Evolutionary conservation across 2,888 invertebrate species (phyloP).

Genomic region (Tanytarsus gracilentus): DNA sequence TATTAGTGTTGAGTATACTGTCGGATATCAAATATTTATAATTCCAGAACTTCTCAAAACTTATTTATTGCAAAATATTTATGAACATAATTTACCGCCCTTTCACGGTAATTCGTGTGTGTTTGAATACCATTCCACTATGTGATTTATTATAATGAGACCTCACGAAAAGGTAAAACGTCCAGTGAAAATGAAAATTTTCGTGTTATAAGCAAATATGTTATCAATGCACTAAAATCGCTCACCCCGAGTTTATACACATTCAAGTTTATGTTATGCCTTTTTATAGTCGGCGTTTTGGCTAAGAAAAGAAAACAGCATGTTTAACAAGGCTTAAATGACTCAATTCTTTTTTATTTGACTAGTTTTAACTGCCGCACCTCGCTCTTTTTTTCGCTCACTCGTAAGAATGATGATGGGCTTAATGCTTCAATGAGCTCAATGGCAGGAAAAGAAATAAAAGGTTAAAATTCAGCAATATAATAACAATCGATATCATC

Average conservation of each 20-base stretch:
- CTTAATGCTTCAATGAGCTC: conserved; percentile 15
- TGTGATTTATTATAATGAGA: conserved; percentile 16
- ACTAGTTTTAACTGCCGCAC: conserved; percentile 14
- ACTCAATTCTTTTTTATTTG: conserved; percentile 25
- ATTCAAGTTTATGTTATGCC: background rate
- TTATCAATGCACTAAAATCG: background rate
- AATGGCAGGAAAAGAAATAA: background rate
- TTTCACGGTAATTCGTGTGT: background rate
- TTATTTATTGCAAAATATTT: too few relatives aligned
- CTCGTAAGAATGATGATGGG: too few relatives aligned
- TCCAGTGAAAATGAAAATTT: background rate
- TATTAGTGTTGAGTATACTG: too few relatives aligned
- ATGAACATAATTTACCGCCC: background rate
- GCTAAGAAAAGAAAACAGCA: conserved; percentile 16
- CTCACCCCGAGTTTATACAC: background rate
- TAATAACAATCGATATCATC: background rate
- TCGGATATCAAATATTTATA: too few relatives aligned
- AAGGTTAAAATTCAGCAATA: background rate
- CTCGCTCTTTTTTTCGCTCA: background rate
- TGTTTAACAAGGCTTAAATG: conserved; percentile 28
- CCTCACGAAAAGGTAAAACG: background rate
- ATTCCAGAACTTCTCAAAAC: too few relatives aligned
- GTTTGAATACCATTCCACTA: background rate
- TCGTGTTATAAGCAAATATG: background rate
- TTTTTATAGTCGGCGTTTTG: background rate